phyloP scores from a whole-genome alignment of 2,797 vertebrate species.

The Sebastes trivittatus region DNA sequence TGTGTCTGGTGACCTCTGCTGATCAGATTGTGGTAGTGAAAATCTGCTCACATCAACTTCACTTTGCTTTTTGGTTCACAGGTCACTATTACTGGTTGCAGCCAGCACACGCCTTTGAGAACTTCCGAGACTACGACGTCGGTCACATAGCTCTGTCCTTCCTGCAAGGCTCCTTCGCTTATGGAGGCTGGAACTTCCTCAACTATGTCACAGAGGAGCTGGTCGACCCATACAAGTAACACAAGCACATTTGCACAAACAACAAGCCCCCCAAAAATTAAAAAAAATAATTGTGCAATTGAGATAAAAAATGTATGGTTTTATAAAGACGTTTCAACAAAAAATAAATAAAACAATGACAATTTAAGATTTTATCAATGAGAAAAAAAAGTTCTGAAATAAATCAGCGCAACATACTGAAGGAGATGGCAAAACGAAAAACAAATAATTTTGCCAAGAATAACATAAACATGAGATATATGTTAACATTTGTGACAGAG shows the following conservation, averaged over 20 bases:
- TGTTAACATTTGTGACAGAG: too few relatives aligned
- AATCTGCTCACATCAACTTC: neutral
- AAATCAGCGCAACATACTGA: too few relatives aligned
- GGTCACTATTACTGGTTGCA: constrained; percentile 88
- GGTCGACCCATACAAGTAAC: constrained; percentile 86
- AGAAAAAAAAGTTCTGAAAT: neutral
- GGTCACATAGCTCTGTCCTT: constrained; percentile 85
- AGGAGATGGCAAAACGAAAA: neutral
- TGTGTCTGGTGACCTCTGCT: constrained; percentile 46
- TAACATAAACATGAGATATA: too few relatives aligned
- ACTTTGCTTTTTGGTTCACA: constrained; percentile 35
- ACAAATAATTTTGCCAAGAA: too few relatives aligned
- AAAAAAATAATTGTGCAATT: neutral
- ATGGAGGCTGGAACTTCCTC: constrained; percentile 90
- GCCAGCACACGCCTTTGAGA: constrained; percentile 84
- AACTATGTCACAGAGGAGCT: constrained; percentile 91
- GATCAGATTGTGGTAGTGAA: constrained; percentile 2
- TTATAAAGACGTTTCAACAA: neutral
- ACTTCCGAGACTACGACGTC: constrained; percentile 81
- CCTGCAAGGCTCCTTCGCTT: constrained; percentile 89
- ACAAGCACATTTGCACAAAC: neutral
- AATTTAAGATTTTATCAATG: neutral
- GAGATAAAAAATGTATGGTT: neutral
- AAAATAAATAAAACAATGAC: neutral
- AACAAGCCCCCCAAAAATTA: neutral